Base-by-base conservation (phyloP, 2,888 invertebrate genomes). In the Drosophila meridiana region DNA sequence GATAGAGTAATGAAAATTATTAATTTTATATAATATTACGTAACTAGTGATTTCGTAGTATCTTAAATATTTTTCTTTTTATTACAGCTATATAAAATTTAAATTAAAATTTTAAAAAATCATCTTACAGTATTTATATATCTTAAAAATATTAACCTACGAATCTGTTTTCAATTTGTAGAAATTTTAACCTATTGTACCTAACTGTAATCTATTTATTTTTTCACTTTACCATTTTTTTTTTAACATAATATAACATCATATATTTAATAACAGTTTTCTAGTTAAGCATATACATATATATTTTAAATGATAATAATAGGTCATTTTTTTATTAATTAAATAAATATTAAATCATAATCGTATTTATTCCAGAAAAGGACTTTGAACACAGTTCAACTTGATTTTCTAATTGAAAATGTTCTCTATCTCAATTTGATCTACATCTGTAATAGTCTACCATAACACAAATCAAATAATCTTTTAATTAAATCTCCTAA, bases 401-500 rank as follows among this genome's bases (percentile, higher is more conserved):
- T 28, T 9, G 11, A 20, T 26, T 43, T 11, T 6, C 2, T 8
- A 48, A n/a, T 13, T 14, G 20, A 9, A 34, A 52, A 3, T 6
- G 3, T 52, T 52, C 20, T 20, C 11, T 11, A 1, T 5, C 9
- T 52, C 14, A n/a, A 1, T 50, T 50, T 52, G 1, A 50, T 0
- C n/a, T 20, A 36, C 5, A 20, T 0, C n/a, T 20, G 9, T n/a
- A n/a, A 32, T 32, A 34, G 9, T 3, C 13, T 3, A 13, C 3
- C 20, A 3, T 36, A 36, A 26, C 3, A 20, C n/a, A 34, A 52
- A 20, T 36, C 34, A 2, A 53, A 13, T 5, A 14, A 52, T 53
- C 53, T 26, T 53, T 53, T 26, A 36, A 52, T 52, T 20, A 52
- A 36, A 52, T 52, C 52, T 36, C 4, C 9, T n/a, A 9, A 32